phyloP scores from a whole-genome alignment of 2,888 invertebrate species.

The Hypercompe scribonia region DNA sequence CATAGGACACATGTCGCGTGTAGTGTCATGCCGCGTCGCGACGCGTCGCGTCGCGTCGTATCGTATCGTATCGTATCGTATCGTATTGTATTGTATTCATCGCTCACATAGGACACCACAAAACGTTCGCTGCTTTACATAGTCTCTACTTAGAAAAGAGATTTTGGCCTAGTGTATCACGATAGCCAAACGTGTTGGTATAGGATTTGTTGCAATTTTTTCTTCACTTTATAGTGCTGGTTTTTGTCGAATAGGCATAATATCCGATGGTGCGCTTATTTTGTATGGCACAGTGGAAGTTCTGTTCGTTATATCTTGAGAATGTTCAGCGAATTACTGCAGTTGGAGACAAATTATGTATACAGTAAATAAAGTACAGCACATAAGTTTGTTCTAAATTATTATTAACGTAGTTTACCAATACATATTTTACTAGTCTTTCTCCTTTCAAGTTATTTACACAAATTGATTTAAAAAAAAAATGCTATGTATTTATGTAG shows the following conservation, averaged over 20 bases:
- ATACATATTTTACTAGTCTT: constrained; percentile 9
- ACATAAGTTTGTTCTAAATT: not conserved
- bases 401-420: not conserved
- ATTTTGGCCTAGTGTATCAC: no score
- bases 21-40: no score
- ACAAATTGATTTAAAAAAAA: no score
- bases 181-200: no score
- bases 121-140: no score
- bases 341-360: not conserved
- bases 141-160: no score
- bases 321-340: constrained; percentile 5
- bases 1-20: no score
- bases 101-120: no score
- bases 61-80: no score
- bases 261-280: not conserved
- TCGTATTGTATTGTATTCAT: no score
- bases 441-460: not conserved
- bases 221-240: not conserved
- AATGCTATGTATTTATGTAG: no score
- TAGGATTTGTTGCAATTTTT: not conserved
- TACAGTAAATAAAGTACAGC: not conserved
- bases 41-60: no score
- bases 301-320: constrained; percentile 14
- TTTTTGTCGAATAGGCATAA: not conserved
- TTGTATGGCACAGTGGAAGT: constrained; percentile 14